phyloP scores from a whole-genome alignment of 2,888 invertebrate species.

The Drosophila imparisetae region DNA sequence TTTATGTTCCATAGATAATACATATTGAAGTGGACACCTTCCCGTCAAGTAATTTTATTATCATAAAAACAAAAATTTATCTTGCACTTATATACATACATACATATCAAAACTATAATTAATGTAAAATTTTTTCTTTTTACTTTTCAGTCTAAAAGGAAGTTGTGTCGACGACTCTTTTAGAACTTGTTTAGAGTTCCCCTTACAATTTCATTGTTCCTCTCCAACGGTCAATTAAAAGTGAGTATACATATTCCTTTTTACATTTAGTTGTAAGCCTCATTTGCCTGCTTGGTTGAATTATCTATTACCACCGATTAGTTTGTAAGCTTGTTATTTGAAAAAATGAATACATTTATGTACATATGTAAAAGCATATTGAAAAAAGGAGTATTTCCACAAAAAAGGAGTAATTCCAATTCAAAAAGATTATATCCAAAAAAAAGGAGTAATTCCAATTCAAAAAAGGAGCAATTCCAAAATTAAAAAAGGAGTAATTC shows the following conservation, averaged over 20 bases:
- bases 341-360: constrained; percentile 39
- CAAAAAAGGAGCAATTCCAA: constrained; percentile 54
- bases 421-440: constrained; percentile 24
- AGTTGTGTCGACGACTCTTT: constrained; percentile 81
- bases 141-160: constrained; percentile 82
- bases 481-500: constrained; percentile 39
- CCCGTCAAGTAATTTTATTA: background rate
- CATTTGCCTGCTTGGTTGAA: constrained; percentile 34
- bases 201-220: constrained; percentile 83
- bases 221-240: constrained; percentile 83
- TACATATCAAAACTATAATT: constrained; percentile 35
- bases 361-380: constrained; percentile 26
- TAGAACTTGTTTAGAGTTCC: constrained; percentile 81
- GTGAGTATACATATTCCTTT: constrained; percentile 71
- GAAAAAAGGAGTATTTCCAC: constrained; percentile 28
- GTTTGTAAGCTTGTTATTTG: constrained; percentile 51
- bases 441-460: constrained; percentile 39
- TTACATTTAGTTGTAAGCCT: constrained; percentile 16
- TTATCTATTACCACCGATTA: constrained; percentile 44
- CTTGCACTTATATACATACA: background rate
- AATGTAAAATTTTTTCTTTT: constrained; percentile 34
- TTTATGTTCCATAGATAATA: constrained; percentile 3
- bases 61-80: background rate
- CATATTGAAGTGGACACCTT: background rate
- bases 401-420: constrained; percentile 50